Conservation (phyloP, 1,140 invertebrate species). For the Eurosta solidaginis region DNA sequence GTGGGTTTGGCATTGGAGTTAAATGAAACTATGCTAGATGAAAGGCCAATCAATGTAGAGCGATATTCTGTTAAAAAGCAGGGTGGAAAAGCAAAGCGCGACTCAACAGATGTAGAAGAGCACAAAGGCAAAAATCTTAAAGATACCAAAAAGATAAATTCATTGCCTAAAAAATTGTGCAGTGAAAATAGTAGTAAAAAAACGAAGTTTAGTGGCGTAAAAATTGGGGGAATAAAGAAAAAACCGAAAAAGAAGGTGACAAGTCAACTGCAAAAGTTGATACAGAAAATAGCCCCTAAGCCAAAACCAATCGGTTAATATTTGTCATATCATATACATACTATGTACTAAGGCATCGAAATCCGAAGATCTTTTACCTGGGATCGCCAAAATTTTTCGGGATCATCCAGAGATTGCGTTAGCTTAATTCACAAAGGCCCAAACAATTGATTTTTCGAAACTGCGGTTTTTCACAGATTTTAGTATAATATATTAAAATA, state of each 20-base stretch:
- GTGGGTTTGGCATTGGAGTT: slow-evolving; percentile 54
- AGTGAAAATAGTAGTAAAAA: slow-evolving; percentile 40
- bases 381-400: too few species aligned
- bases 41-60: slow-evolving; percentile 55
- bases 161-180: slow-evolving; percentile 29
- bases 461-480: too few species aligned
- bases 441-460: too few species aligned
- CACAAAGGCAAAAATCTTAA: slow-evolving; percentile 39
- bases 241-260: slow-evolving; percentile 46
- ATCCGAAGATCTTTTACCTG: too few species aligned
- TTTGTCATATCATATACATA: too few species aligned
- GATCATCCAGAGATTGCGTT: too few species aligned
- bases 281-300: slow-evolving; percentile 57
- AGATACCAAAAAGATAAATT: slow-evolving; percentile 35
- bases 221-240: slow-evolving; percentile 46
- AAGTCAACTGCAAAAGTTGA: slow-evolving; percentile 42
- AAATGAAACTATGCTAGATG: slow-evolving; percentile 50
- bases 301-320: too few species aligned
- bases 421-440: too few species aligned
- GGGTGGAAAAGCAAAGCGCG: slow-evolving; percentile 48
- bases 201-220: slow-evolving; percentile 51
- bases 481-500: too few species aligned
- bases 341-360: too few species aligned
- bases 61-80: slow-evolving; percentile 49
- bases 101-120: slow-evolving; percentile 37